phyloP scores from a whole-genome alignment of 2,888 invertebrate species.

The Fragum sueziense region DNA sequence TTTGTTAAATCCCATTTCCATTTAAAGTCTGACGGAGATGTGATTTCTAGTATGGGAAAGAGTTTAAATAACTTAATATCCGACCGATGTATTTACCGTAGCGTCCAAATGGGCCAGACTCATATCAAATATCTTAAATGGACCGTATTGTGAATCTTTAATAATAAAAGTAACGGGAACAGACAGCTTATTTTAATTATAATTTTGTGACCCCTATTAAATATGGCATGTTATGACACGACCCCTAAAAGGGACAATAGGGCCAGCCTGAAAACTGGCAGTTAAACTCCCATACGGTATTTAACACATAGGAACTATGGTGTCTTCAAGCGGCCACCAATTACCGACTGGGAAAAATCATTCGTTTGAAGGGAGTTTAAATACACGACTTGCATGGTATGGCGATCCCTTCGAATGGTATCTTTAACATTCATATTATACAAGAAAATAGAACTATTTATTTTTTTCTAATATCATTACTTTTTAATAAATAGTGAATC shows the following conservation, averaged over 20 bases:
- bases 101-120: not conserved
- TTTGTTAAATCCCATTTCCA: too few species aligned
- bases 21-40: too few species aligned
- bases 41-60: too few species aligned
- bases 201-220: not conserved
- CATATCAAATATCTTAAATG: not conserved
- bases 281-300: too few species aligned
- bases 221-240: constrained; percentile 21
- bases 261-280: not conserved
- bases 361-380: too few species aligned
- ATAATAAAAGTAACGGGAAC: not conserved
- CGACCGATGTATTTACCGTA: not conserved
- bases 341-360: not conserved
- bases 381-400: too few species aligned
- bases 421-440: too few species aligned
- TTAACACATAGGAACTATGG: too few species aligned
- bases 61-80: not conserved
- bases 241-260: not conserved
- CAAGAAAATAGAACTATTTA: too few species aligned
- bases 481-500: too few species aligned
- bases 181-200: not conserved
- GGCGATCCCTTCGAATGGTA: too few species aligned
- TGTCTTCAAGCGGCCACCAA: not conserved
- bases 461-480: too few species aligned
- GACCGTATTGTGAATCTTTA: not conserved